Base-by-base conservation (phyloP, 2,888 invertebrate genomes). In the Poecilobothrus nobilitatus region DNA sequence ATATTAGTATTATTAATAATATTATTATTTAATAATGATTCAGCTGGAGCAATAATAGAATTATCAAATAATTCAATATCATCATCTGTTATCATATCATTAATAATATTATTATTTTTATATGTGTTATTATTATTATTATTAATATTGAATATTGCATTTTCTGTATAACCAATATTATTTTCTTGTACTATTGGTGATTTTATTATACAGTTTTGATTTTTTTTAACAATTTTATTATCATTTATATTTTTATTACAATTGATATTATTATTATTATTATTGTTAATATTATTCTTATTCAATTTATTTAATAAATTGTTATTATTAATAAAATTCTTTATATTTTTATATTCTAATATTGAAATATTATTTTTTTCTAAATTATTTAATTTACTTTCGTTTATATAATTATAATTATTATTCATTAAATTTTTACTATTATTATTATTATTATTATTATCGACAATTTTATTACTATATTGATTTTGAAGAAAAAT, bases 381-480 rank as follows among this genome's bases (percentile, higher is more conserved):
- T n/a, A 53, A 18, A 12, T 53, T 53, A 53, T 53, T 53, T 53
- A n/a, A n/a, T 18, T 18, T 18, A n/a, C 53, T 53, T 53, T n/a
- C n/a, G 6, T 53, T 53, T 12, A 18, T 18, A 53, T 53, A 18
- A 15, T 53, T n/a, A 18, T 53, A 12, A 53, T 53, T 53, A 18
- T 53, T 18, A 53, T 53, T 53, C 2, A 18, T 18, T 18, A 18
- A 4, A 18, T 18, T 53, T 6, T 53, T 53, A 53, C 27, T 61
- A 20, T 62, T 68, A 63, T 44, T 65, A 33, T 68, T 68, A 33
- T n/a, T 63, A 63, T 44, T 63, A 33, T 64, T n/a, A 34, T 65
- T 34, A 27, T 66, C 66, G 33, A 65, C 34, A 20, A 34, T 68
- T 21, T 64, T 65, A 34, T 65, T 68, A 34, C n/a, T 61, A 34